Evolutionary conservation across 2,797 vertebrate genomes (phyloP), one percentile per base, ranked within the genome.

Genomic region (Acanthornis magna): DNA sequence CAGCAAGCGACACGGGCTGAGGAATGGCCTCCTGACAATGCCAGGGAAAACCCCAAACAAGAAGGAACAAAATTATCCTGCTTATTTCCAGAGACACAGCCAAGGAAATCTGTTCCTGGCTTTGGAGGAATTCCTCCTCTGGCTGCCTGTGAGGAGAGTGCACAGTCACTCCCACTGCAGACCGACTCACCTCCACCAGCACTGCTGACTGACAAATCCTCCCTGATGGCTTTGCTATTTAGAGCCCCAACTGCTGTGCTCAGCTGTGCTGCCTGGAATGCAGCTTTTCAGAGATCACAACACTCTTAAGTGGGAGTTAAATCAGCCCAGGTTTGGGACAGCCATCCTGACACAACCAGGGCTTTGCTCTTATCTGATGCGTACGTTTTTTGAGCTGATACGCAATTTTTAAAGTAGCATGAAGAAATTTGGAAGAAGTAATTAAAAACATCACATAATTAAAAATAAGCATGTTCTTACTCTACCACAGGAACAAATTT

Each of bases 211-310:
- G 89, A 91, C 93, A 86, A 85, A 66, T 84, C 79, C 50, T 80
- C 83, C 85, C 89, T 19, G 72, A 82, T 21, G 48, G 66, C 62
- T 91, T 63, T 86, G 36, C 86, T 91, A 85, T 91, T 86, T 88
- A 47, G 43, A 87, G 83, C 48, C 60, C 14, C 76, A 65, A 89
- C 79, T 82, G 86, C 86, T 22, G 73, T 10, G 57, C 70, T 76
- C 84, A 91, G 70, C 88, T 76, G 75, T 7, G 66, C 66, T 2
- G 48, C 80, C 61, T 20, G 36, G 58, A 75, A 85, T 4, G 2
- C 1, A 1, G 76, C 51, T 94, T 78, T 81, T 19, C 75, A 77
- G 66, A 86, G 48, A 65, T 27, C 25, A 67, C 76, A 68, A 9
- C 40, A 40, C 62, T 43, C 13, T 8, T 8, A 32, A 57, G 76